Evolutionary conservation across 1,140 invertebrate species (phyloP), one percentile per base, ranked within the genome.

Genomic region (Achroia grisella): DNA sequence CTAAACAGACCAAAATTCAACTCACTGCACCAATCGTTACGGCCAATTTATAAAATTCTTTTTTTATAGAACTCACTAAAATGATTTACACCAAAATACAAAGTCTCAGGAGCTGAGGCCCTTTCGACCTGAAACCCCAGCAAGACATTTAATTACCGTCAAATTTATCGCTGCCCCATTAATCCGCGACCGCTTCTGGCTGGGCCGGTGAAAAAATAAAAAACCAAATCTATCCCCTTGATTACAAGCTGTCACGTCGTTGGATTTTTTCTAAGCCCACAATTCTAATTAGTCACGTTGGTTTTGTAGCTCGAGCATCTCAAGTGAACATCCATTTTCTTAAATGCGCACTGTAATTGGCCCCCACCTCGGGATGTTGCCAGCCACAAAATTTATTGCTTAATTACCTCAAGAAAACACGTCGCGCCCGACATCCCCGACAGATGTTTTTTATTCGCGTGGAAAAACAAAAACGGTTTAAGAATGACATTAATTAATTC

Each of bases 401-500:
- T 85, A 85, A 85, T 85, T 85, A 83, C 81, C 81, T 85, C 64
- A 75, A 79, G 78, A 78, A 75, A 76, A 75, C 78, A 66, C 77
- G 72, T 75, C 80, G 72, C 51, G 52, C 60, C 51, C 46, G 55
- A 68, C 69, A 65, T 65, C 63, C n/a, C 45, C 71, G 57, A 77
- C 81, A 83, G 81, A 80, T 83, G 81, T 82, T 83, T 85, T 85
- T 85, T 82, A 85, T 83, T 69, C 77, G 60, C 65, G 67, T 42
- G 64, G 71, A 85, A 85, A 85, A 85, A 85, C 81, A 81, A 81
- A 56, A 80, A 85, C 78, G 65, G 61, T 68, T 76, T 78, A 81
- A 85, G 81, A 83, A 85, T 85, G 81, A 85, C 81, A 85, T 85
- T 85, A 85, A 85, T 85, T 85, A 85, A 85, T 82, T 85, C 81